These are phyloP conservation scores for Phaethornis superciliosus DNA, from an alignment of 2,113 vertebrate species.

Conservation along the genomic window DNA sequence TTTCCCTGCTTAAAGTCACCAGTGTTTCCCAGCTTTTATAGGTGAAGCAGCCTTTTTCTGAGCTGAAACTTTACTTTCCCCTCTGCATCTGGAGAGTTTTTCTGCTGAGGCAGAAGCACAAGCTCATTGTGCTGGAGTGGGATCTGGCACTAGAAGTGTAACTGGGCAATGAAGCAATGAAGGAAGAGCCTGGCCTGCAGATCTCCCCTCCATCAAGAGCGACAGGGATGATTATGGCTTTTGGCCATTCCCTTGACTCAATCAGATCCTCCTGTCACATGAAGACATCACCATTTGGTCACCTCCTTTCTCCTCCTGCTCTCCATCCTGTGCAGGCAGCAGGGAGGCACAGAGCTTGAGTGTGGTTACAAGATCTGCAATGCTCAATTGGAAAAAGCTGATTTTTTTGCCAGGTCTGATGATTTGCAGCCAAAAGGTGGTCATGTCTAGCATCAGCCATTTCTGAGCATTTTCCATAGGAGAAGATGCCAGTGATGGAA, in stretches of 20 bases:
- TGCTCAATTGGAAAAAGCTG: accelerated
- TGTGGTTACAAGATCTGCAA: not conserved
- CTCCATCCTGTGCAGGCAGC: too few relatives aligned
- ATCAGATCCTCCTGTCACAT: too few relatives aligned
- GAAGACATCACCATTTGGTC: too few relatives aligned
- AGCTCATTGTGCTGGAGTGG: too few relatives aligned
- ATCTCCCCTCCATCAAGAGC: too few relatives aligned
- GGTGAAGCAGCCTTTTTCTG: not conserved
- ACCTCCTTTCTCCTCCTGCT: too few relatives aligned
- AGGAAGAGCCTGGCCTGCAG: too few relatives aligned
- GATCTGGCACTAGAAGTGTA: too few relatives aligned
- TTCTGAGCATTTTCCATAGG: not conserved
- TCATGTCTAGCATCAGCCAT: not conserved
- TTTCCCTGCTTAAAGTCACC: not conserved
- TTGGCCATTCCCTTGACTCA: too few relatives aligned
- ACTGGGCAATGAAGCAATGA: too few relatives aligned
- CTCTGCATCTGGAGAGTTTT: not conserved
- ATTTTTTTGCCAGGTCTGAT: not conserved
- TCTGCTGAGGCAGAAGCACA: not conserved
- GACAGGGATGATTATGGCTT: too few relatives aligned
- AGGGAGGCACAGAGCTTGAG: too few relatives aligned
- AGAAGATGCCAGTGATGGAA: not conserved
- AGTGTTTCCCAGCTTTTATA: not conserved
- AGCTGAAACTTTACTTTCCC: not conserved
- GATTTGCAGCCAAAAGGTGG: not conserved